A percentile compares a stretch with the other conserved stretches of the same genome.
These are phyloP conservation scores for Tinamus major DNA, from an alignment of 2,797 vertebrate genomes.

Conservation along the genomic window DNA sequence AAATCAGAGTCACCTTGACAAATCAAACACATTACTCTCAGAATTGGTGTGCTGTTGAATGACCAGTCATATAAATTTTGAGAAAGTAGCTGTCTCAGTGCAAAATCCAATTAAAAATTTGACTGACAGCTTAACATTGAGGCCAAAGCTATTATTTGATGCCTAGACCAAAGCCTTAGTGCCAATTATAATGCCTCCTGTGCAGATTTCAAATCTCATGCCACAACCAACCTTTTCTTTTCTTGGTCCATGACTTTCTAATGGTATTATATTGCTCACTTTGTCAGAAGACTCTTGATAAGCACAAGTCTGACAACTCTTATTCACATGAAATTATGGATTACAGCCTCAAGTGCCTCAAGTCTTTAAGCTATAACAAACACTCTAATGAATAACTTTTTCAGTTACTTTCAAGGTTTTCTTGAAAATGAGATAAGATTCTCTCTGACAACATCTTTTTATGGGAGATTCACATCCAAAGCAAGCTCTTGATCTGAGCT, in stretches of 20 bases:
- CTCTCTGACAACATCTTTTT: neutral
- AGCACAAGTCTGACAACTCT: neutral
- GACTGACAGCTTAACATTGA: neutral
- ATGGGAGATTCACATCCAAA: neutral
- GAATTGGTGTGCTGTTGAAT: neutral
- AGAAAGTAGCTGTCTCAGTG: neutral
- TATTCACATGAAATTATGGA: neutral
- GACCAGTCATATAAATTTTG: neutral
- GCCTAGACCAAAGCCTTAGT: neutral
- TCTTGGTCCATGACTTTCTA: accelerated
- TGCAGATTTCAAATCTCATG: neutral
- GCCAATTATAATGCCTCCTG: neutral
- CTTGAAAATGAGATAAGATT: neutral
- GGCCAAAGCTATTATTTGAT: neutral
- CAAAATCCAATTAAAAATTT: neutral
- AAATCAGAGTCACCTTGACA: neutral
- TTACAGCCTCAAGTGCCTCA: neutral
- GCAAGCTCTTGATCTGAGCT: neutral
- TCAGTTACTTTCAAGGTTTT: neutral
- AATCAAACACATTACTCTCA: neutral
- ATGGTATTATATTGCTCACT: neutral
- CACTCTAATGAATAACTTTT: neutral
- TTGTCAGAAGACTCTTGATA: neutral
- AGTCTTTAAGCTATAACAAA: neutral
- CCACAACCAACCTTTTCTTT: neutral